phyloP scores from a whole-genome alignment of 2,113 vertebrate genomes.

The Callopanchax toddi region DNA sequence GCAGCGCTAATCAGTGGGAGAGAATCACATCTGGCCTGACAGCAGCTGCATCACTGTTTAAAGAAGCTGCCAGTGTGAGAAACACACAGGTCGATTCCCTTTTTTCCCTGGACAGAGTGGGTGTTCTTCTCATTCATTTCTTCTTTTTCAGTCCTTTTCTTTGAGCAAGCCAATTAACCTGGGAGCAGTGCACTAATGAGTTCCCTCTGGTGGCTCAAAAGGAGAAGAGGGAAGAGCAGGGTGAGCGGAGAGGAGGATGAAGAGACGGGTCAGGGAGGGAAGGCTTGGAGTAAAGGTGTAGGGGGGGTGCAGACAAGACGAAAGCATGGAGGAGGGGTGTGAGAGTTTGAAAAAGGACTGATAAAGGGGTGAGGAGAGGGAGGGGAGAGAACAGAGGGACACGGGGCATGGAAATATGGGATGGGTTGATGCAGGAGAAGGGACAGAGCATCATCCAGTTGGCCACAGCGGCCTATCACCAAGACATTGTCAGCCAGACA shows the following conservation, averaged over 20 bases:
- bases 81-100: constrained; percentile 81
- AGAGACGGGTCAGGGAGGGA: constrained; percentile 64
- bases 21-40: constrained; percentile 76
- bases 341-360: constrained; percentile 61
- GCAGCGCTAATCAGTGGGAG: constrained; percentile 66
- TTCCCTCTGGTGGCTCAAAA: constrained; percentile 84
- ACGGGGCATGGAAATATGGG: constrained; percentile 56
- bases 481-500: constrained; percentile 92
- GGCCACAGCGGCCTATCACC: constrained; percentile 87
- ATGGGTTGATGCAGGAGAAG: constrained; percentile 65
- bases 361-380: constrained; percentile 45
- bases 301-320: constrained; percentile 46
- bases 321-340: constrained; percentile 50
- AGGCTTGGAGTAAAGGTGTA: constrained; percentile 26
- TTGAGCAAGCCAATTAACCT: constrained; percentile 83
- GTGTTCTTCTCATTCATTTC: constrained; percentile 76
- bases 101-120: constrained; percentile 73
- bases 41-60: constrained; percentile 77
- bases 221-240: constrained; percentile 62
- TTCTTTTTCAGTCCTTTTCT: constrained; percentile 72
- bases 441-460: constrained; percentile 72
- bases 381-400: constrained; percentile 36
- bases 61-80: constrained; percentile 77
- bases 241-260: constrained; percentile 51
- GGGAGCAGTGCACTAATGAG: constrained; percentile 85